A percentile compares a stretch with the other conserved stretches of the same genome.
Conservation (phyloP, 1,140 invertebrate species). For the Drosophila aff. region DNA sequence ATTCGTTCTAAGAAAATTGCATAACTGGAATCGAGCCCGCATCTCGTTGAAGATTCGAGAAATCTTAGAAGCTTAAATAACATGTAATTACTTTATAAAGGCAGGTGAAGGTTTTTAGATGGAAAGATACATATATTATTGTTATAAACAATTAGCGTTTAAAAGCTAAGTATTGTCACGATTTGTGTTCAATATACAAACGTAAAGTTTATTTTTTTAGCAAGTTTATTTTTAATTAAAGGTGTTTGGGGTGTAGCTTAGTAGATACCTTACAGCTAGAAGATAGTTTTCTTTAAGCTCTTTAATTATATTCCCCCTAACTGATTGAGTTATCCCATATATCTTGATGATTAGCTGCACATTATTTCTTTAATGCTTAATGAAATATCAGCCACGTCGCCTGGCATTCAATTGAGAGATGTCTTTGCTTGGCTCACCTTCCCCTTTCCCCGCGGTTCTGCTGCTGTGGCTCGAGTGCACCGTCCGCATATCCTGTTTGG, state of each 20-base stretch:
- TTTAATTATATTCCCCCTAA: too few species aligned
- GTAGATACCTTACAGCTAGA: background rate
- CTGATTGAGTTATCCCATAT: background rate
- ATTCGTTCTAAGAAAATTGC: constrained; percentile 41
- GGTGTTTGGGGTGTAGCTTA: background rate
- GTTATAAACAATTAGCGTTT: background rate
- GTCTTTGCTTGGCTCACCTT: constrained; percentile 12
- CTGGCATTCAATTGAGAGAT: constrained; percentile 9
- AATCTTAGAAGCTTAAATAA: constrained; percentile 14
- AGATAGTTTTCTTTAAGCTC: too few species aligned
- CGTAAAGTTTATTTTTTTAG: background rate
- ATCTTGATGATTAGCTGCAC: background rate
- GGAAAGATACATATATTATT: background rate
- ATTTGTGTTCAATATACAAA: background rate
- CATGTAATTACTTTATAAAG: constrained; percentile 11
- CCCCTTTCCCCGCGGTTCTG: background rate
- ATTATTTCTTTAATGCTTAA: constrained; percentile 26
- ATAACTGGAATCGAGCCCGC: constrained; percentile 3
- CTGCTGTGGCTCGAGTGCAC: constrained; percentile 38
- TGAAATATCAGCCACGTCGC: constrained; percentile 20
- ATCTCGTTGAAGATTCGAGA: constrained; percentile 2
- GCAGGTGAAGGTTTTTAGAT: constrained; percentile 1
- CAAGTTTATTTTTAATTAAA: too few species aligned
- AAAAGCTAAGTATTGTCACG: background rate
- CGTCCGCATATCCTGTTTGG: constrained; percentile 58